These are phyloP conservation scores for Pseudachorutes palmiensis DNA, from an alignment of 1,140 invertebrate genomes.

Conservation along the genomic window DNA sequence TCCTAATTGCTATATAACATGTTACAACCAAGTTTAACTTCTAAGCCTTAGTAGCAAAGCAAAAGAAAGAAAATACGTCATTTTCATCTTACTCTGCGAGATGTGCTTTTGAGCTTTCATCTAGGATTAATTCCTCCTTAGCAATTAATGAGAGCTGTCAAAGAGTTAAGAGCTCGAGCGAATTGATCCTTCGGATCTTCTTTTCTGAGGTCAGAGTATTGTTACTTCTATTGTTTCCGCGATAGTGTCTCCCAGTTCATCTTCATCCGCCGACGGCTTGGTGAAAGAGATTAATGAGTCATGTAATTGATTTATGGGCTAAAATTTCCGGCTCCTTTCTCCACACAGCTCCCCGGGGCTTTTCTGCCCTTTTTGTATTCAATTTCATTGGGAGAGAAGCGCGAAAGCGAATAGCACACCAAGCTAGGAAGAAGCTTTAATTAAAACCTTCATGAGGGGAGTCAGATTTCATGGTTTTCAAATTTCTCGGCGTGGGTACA, in stretches of 20 bases:
- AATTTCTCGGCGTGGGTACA: neutral
- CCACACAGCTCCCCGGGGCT: constrained; percentile 14
- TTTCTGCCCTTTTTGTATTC: constrained; percentile 21
- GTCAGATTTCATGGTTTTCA: constrained; percentile 34
- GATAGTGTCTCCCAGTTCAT: neutral
- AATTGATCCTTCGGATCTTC: too few species aligned
- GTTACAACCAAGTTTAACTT: too few species aligned
- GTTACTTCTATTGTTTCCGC: neutral
- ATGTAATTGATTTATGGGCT: constrained; percentile 37
- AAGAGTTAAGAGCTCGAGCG: too few species aligned
- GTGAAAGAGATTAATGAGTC: constrained; percentile 36
- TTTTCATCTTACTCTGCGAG: too few species aligned
- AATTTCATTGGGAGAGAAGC: constrained; percentile 1
- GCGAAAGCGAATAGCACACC: neutral
- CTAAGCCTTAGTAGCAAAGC: too few species aligned
- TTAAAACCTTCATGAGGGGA: constrained; percentile 29
- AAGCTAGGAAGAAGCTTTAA: constrained; percentile 23
- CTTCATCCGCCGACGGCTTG: neutral
- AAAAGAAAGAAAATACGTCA: too few species aligned
- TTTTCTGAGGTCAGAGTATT: constrained; percentile 2
- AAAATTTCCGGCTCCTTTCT: constrained; percentile 23
- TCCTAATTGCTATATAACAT: too few species aligned
- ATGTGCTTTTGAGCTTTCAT: too few species aligned
- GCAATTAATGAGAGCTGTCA: too few species aligned
- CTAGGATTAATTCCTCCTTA: too few species aligned